A percentile compares a stretch with the other conserved stretches of the same genome.
phyloP scores from a whole-genome alignment of 2,797 vertebrate genomes.

The Spinibarbus caldwelli region DNA sequence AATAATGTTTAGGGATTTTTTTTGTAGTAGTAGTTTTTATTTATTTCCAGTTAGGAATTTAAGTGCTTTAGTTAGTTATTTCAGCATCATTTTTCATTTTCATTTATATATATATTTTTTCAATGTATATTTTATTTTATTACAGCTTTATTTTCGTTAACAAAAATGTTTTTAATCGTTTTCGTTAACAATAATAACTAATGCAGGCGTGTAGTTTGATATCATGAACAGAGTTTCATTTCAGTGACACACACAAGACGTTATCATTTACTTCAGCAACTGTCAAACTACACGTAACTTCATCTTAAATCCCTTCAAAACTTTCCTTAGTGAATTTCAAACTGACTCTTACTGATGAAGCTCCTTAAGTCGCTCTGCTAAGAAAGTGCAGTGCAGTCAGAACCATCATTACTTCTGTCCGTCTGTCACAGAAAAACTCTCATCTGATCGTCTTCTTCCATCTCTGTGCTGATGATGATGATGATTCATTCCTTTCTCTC shows the following conservation, averaged over 20 bases:
- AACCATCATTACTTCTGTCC: background rate
- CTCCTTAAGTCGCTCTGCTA: background rate
- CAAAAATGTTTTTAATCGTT: background rate
- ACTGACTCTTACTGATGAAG: too few species aligned
- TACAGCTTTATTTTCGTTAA: background rate
- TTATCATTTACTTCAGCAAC: background rate
- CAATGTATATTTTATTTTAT: background rate
- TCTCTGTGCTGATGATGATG: background rate
- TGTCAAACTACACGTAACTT: background rate
- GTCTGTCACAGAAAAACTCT: background rate
- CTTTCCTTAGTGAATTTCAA: too few species aligned
- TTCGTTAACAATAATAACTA: background rate
- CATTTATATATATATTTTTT: background rate
- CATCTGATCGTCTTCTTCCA: background rate
- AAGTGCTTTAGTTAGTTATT: too few species aligned
- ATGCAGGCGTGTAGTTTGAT: background rate
- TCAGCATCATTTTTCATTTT: too few species aligned
- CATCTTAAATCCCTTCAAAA: background rate
- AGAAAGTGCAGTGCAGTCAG: too few species aligned
- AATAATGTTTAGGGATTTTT: too few species aligned
- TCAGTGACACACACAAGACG: background rate
- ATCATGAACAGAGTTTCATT: background rate
- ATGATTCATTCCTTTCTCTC: background rate
- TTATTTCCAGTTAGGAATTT: too few species aligned
- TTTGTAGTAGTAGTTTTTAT: too few species aligned